Evolutionary conservation across 2,113 vertebrate genomes (phyloP).

Genomic region (Osmerus mordax): DNA sequence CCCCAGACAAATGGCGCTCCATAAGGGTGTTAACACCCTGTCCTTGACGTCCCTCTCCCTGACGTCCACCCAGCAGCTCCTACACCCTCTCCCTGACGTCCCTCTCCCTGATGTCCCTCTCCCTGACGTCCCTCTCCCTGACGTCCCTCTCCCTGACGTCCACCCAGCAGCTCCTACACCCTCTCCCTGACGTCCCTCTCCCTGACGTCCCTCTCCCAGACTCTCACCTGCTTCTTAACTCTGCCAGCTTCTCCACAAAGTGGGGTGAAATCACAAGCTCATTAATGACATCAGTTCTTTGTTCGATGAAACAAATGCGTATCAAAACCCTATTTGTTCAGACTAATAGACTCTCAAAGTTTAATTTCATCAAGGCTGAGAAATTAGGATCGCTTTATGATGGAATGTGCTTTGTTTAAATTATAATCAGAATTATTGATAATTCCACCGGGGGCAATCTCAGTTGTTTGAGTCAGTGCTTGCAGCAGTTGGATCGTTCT

Average conservation of each 20-base stretch:
- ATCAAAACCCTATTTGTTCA: neutral
- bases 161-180: no score
- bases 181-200: no score
- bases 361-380: constrained; percentile 1
- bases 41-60: no score
- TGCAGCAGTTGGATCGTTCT: neutral
- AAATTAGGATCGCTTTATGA: neutral
- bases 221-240: no score
- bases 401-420: neutral
- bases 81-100: no score
- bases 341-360: neutral
- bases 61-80: no score
- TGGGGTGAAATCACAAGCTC: neutral
- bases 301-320: neutral
- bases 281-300: neutral
- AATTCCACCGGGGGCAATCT: neutral
- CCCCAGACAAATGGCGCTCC: constrained; percentile 6
- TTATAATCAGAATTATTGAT: constrained; percentile 8
- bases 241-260: neutral
- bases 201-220: no score
- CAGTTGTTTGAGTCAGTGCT: neutral
- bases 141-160: no score
- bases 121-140: no score
- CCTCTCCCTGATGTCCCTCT: no score
- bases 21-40: neutral